phyloP scores from a whole-genome alignment of 2,888 invertebrate species.

The Tetheella fluctuosa region DNA sequence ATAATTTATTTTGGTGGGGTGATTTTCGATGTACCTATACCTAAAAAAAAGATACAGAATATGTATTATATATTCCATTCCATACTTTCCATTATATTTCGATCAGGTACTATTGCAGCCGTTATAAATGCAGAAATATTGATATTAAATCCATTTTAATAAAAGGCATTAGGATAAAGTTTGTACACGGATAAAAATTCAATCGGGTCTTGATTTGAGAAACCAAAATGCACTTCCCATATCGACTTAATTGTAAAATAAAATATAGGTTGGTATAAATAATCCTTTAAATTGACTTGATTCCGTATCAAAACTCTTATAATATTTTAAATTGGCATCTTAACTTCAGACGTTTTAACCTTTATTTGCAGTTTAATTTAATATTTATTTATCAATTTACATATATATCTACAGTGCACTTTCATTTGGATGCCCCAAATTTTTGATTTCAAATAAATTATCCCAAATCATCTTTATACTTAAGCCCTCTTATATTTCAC shows the following conservation, averaged over 20 bases:
- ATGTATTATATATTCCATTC: no score
- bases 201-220: background rate
- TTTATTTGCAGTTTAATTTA: background rate
- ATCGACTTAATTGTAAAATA: background rate
- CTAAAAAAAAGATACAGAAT: no score
- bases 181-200: background rate
- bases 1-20: no score
- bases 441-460: background rate
- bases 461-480: background rate
- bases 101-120: background rate
- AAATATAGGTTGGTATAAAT: background rate
- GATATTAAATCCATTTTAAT: background rate
- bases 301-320: background rate
- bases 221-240: no score
- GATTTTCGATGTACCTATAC: no score
- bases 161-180: background rate
- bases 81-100: no score
- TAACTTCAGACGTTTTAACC: background rate
- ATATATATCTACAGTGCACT: background rate
- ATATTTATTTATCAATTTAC: constrained; percentile 6
- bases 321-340: background rate
- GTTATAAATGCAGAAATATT: background rate
- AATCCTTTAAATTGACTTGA: background rate
- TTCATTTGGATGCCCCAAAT: background rate
- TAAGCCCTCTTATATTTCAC: no score